A percentile compares a stretch with the other conserved stretches of the same genome.
Conservation (phyloP, 2,797 vertebrate genomes). For the Heliangelus exortis region DNA sequence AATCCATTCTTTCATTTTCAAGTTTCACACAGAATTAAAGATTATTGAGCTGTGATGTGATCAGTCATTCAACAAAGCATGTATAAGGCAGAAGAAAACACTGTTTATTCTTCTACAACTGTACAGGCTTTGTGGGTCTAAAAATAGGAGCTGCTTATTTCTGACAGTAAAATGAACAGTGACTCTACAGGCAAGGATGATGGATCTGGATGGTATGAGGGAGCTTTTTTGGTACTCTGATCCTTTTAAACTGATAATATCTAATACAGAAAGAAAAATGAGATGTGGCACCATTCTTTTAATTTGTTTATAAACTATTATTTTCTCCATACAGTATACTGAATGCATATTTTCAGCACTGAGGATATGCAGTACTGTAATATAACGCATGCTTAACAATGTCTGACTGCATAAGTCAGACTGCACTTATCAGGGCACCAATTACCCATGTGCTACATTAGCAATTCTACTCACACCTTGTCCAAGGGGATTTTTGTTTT, state of each 20-base stretch:
- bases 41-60: neutral
- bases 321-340: neutral
- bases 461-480: neutral
- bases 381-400: neutral
- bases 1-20: neutral
- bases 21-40: slow-evolving; percentile 8
- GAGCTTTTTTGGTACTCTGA: neutral
- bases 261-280: neutral
- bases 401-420: neutral
- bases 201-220: neutral
- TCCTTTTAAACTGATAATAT: neutral
- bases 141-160: slow-evolving; percentile 28
- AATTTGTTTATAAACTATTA: slow-evolving; percentile 5
- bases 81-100: slow-evolving; percentile 9
- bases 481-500: neutral
- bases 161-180: slow-evolving; percentile 1
- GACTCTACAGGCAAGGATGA: neutral
- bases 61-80: neutral
- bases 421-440: neutral
- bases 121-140: neutral
- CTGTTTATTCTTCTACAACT: neutral
- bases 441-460: neutral
- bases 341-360: neutral
- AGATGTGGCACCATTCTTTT: neutral
- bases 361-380: neutral